Base-by-base conservation (phyloP, 2,113 vertebrate genomes). In the Nansenia antarctica region DNA sequence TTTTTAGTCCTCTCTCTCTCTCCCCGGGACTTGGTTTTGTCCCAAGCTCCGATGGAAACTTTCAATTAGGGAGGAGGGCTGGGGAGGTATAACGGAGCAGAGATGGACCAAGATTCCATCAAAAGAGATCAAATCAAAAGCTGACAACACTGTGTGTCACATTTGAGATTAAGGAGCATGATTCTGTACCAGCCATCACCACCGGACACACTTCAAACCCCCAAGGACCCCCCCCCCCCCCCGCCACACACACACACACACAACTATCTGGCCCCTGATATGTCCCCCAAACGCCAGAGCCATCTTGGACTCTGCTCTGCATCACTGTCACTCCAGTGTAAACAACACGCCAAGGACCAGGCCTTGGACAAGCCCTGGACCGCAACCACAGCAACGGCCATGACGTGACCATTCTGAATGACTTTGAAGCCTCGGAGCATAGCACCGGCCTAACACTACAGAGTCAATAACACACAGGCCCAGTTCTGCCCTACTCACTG, bases 31-130 rank as follows among this genome's bases (percentile, higher is more conserved):
- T 76, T n/a, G n/a, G n/a, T 77, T 87, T 88, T 84, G 82, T 91
- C 81, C 81, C 77, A 84, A 70, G 87, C 78, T 86, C 82, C 79
- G 82, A 89, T 89, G 86, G 88, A 89, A 91, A 92, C 86, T 90
- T 89, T 92, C 82, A 87, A 87, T 89, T 82, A 76, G 72, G 70
- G 70, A 79, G 29, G 24, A 30, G 26, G n/a, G n/a, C 0, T 20
- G 29, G 62, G 63, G 53, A 70, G 63, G 80, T 22, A 75, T 29
- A 77, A 60, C 70, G 58, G 57, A 87, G 31, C 20, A 86, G 67
- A 81, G 75, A 70, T 68, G 73, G 77, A 72, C 62, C 72, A 76
- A 88, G 81, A 86, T 83, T 81, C 81, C 77, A 85, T 88, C 87
- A 87, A 66, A 87, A 83, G 70, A 77, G 69, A 89, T 88, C 86